Percentiles rank a stretch among this genome's conserved stretches.
phyloP scores from a whole-genome alignment of 2,113 vertebrate genomes.

The Zosterops hypoxanthus region DNA sequence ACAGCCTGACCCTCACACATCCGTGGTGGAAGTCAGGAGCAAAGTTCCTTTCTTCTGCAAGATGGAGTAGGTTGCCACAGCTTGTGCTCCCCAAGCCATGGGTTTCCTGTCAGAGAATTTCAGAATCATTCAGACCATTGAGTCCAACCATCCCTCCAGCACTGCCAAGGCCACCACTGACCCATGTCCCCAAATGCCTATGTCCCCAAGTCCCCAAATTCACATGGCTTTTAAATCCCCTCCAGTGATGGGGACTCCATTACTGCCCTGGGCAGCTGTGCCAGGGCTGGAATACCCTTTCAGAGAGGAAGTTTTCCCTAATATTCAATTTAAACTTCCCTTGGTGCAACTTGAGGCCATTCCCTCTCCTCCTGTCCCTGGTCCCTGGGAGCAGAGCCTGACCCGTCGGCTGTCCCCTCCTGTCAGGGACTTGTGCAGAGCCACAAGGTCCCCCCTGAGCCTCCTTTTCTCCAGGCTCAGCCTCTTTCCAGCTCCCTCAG shows the following conservation, averaged over 20 bases:
- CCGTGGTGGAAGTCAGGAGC: accelerated
- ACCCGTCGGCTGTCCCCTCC: accelerated
- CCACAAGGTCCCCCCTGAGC: background rate
- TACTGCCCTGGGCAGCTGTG: background rate
- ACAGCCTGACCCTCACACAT: background rate
- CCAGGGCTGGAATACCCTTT: accelerated
- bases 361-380: background rate
- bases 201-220: background rate
- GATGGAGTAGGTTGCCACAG: background rate
- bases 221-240: background rate
- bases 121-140: background rate
- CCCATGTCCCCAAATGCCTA: background rate
- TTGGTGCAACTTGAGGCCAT: accelerated
- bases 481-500: background rate
- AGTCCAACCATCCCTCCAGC: background rate
- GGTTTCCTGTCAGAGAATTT: background rate
- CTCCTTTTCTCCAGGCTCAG: background rate
- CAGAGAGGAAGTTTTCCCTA: too few species aligned
- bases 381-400: background rate
- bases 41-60: background rate
- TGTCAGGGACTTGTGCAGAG: background rate
- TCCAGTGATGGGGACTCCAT: background rate
- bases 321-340: background rate
- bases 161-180: background rate
- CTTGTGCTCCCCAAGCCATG: background rate